Base-by-base conservation (phyloP, 1,140 invertebrate genomes). In the Drosophila punjabiensis region DNA sequence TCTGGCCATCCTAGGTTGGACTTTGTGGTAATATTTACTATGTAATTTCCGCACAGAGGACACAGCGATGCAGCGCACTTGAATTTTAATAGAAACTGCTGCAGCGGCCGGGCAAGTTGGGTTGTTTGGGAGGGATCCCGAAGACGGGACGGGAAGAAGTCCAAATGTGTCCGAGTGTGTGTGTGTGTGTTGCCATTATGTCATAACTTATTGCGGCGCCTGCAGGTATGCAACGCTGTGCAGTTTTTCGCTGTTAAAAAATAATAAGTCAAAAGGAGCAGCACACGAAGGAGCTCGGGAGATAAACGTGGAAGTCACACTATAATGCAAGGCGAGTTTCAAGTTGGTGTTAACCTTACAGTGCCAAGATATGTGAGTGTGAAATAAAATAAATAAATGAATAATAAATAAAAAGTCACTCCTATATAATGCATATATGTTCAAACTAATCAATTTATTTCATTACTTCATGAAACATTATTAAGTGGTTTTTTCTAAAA, bases 71-170 rank as follows among this genome's bases (percentile, higher is more conserved):
- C 75, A 65, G 79, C 84, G 68, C 84, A 87, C 84, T 83, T 77
- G 84, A 78, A 88, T 88, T 88, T 87, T 87, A 87, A 88, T 88
- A 77, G 76, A 76, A 87, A 62, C 79, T 83, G 64, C 74, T 52
- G 61, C 55, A 64, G 48, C 56, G 28, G 47, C 20, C 43, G 47
- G 62, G 55, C 20, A 47, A 30, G 59, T 24, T 14, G 28, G 32
- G 13, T 5, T 14, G 24, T 1, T 24, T 24, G 24, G 24, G 24
- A 16, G 9, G 50, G 30, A 13, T 30, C n/a, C 48, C 13, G 8
- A 43, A 28, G 43, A n/a, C 0, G 8, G 20, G 43, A 5, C 30
- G 16, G 0, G n/a, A 18, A 30, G 62, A 28, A 5, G 50, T 37
- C 37, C n/a, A 35, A 70, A 45, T 39, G 9, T 32, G 50, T 53